Evolutionary conservation across 2,113 vertebrate genomes (phyloP), one percentile per base, ranked within the genome.

Genomic region (Chlamydotis undulata): DNA sequence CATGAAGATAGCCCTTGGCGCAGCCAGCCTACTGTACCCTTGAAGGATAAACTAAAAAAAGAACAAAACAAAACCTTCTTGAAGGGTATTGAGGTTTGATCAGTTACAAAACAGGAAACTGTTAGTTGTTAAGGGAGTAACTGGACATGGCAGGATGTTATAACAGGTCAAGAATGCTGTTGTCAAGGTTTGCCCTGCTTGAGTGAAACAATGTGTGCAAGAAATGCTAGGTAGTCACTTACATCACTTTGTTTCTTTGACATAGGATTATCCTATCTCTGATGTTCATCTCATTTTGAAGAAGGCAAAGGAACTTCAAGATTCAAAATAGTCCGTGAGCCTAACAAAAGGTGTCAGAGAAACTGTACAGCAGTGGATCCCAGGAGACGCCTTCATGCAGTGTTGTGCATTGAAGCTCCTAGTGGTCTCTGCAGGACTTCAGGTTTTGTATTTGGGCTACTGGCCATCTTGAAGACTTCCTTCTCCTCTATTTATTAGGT

Each of bases 281-380:
- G 99, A 99, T 28, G 99, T 99, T 64, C 98, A 99, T 94, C 98
- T 98, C 89, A 99, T 99, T 97, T 96, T 99, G 93, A 99, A 98
- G 96, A 99, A 99, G 93, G 99, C 99, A 91, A 99, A 99, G 98
- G 99, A 99, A 10, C 98, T 99, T 85, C 99, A 99, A 91, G 99
- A 99, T 50, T 98, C 98, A 16, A 98, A 98, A 77, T 99, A 99
- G 98, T 94, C 82, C 41, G 4, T 28, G 15, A 81, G 28, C 61
- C 61, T 28, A 69, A 57, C n/a, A 83, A 69, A 67, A 87, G 49
- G 50, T 16, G 5, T 68, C 45, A 43, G 67, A 96, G 80, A 78
- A 56, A 74, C 87, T 88, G 70, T 77, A 47, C 60, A 52, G 93
- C 60, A 94, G 94, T 17, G 14, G 94, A 73, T 95, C 71, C 79